A percentile compares a stretch with the other conserved stretches of the same genome.
These are phyloP conservation scores for Emys orbicularis DNA, from an alignment of 2,797 vertebrate species.

Conservation along the genomic window DNA sequence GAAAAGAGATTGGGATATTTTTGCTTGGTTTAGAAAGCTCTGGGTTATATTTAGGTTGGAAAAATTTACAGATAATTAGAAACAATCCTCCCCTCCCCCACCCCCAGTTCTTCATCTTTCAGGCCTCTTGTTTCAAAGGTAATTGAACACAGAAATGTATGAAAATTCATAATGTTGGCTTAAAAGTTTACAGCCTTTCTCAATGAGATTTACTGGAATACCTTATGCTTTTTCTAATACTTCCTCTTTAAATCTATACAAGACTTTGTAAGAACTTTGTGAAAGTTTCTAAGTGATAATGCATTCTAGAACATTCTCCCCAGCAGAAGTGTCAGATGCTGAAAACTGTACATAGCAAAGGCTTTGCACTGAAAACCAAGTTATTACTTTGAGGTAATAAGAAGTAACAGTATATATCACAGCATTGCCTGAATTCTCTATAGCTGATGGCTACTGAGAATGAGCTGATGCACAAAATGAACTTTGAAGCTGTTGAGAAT, in stretches of 20 bases:
- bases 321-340: neutral
- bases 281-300: neutral
- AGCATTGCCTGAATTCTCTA: neutral
- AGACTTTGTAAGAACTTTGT: neutral
- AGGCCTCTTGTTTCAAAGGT: neutral
- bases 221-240: neutral
- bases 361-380: neutral
- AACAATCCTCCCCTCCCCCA: neutral
- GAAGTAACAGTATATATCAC: neutral
- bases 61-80: neutral
- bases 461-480: neutral
- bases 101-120: neutral
- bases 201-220: neutral
- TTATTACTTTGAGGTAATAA: neutral
- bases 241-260: rapidly evolving
- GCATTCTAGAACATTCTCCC: rapidly evolving
- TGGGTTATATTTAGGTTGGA: rapidly evolving
- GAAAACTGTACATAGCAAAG: neutral
- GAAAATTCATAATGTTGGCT: neutral
- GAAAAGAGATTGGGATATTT: rapidly evolving
- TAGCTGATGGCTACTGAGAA: rapidly evolving
- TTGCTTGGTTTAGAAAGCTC: neutral
- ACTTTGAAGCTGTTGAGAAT: neutral
- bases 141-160: neutral
- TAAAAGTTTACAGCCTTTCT: neutral